Base-by-base conservation (phyloP, 2,888 invertebrate species). In the Anorthoa munda region DNA sequence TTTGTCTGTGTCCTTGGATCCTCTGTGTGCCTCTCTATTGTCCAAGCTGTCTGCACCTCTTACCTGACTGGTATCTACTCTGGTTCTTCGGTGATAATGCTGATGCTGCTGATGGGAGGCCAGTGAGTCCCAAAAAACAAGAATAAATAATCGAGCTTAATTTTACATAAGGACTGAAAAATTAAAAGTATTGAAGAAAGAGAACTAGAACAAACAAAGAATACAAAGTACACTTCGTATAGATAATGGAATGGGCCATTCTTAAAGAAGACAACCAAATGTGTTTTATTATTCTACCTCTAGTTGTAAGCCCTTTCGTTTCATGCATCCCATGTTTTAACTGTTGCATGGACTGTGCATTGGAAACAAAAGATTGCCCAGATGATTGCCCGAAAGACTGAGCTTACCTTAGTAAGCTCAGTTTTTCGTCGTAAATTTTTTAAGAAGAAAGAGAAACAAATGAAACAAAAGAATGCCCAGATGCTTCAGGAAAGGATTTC, bases 1-100 rank as follows among this genome's bases (percentile, higher is more conserved):
- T 69, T 0, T 81, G 83, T 53, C 2, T 82, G 9, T 81, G 79
- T 53, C 80, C 83, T 4, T 83, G 73, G 83, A 48, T 81, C n/a
- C 12, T 53, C 17, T 83, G 79, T 31, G 17, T 82, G 11, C 79
- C 83, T 0, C 50, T 45, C 15, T 59, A 51, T 13, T 81, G 74
- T 46, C 80, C 68, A 45, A 72, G 72, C 51, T 79, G 64, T 21
- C 11, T 77, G 1, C 26, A 17, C 18, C 53, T 67, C 1, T 13
- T 79, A 13, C 79, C 79, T 12, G n/a, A 15, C n/a, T 73, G 83
- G 66, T 69, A 55, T 9, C n/a, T 63, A 51, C 11, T 73, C 7
- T 31, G 59, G 58, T 56, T 46, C 15, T 39, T 26, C 17, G 55
- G 48, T 26, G 59, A 64, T 1, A 46, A 73, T 31, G 58, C 23